Conservation (phyloP, 2,888 invertebrate genomes). For the Microctonus aethiopoides region DNA sequence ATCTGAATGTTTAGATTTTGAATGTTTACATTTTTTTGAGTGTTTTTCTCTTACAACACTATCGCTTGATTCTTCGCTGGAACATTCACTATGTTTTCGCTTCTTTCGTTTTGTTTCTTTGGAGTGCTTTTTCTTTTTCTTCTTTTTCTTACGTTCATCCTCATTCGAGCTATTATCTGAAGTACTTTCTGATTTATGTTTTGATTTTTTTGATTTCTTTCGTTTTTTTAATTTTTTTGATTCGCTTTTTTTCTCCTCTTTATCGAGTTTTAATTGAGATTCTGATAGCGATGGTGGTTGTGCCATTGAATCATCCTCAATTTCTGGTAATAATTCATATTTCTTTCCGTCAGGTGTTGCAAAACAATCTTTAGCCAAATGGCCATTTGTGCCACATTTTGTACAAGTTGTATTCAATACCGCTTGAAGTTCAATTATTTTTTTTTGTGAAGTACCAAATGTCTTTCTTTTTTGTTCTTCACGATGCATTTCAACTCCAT, state of each 20-base stretch:
- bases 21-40: conserved; percentile 60
- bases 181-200: conserved; percentile 37
- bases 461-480: conserved; percentile 61
- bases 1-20: conserved; percentile 52
- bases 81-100: conserved; percentile 46
- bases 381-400: conserved; percentile 65
- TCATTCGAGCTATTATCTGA: conserved; percentile 42
- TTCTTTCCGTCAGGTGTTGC: conserved; percentile 63
- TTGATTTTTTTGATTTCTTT: conserved; percentile 58
- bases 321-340: conserved; percentile 64
- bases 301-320: conserved; percentile 45
- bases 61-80: conserved; percentile 47
- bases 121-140: conserved; percentile 51
- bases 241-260: conserved; percentile 54
- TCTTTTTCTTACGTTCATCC: conserved; percentile 45
- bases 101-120: conserved; percentile 51
- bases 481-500: conserved; percentile 62
- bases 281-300: conserved; percentile 10
- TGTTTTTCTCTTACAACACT: conserved; percentile 47
- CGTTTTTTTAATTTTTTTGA: conserved; percentile 55
- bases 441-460: conserved; percentile 50
- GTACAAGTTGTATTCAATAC: conserved; percentile 64
- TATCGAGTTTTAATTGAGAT: conserved; percentile 11
- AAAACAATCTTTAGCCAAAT: conserved; percentile 65
- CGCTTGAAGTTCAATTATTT: conserved; percentile 63